Evolutionary conservation across 1,140 invertebrate species (phyloP).

Genomic region (Colletes gigas): DNA sequence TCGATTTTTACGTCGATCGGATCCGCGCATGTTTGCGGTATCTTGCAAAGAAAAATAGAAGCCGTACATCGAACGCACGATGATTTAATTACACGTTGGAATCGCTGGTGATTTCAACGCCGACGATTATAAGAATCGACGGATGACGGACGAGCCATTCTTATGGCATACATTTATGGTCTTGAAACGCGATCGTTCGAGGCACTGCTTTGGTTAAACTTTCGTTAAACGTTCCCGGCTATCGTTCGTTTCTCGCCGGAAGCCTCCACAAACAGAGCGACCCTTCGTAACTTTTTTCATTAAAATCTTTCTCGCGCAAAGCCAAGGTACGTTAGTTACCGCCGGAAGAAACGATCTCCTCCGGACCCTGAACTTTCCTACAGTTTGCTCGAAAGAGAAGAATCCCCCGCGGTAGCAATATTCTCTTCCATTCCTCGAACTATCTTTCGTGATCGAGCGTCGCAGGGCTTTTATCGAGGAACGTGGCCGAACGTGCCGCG

Average conservation of each 20-base stretch:
- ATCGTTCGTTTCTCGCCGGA: background rate
- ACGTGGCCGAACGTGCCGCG: constrained; percentile 68
- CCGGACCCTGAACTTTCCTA: too few species aligned
- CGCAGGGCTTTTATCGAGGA: constrained; percentile 8
- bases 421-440: too few species aligned
- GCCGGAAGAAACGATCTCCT: background rate
- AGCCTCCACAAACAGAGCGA: too few species aligned
- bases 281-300: constrained; percentile 8
- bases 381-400: too few species aligned
- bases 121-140: constrained; percentile 9
- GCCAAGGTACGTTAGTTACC: background rate
- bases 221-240: background rate
- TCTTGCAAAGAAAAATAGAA: background rate
- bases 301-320: background rate
- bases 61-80: background rate
- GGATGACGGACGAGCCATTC: background rate
- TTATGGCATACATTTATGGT: too few species aligned
- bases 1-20: constrained; percentile 26
- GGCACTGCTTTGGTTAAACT: background rate
- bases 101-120: constrained; percentile 52
- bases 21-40: background rate
- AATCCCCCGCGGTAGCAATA: too few species aligned
- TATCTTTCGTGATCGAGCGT: background rate
- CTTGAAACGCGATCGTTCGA: too few species aligned
- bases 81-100: constrained; percentile 13